A percentile compares a stretch with the other conserved stretches of the same genome.
These are phyloP conservation scores for Neodiprion pinetum DNA, from an alignment of 1,140 invertebrate genomes.

Conservation along the genomic window DNA sequence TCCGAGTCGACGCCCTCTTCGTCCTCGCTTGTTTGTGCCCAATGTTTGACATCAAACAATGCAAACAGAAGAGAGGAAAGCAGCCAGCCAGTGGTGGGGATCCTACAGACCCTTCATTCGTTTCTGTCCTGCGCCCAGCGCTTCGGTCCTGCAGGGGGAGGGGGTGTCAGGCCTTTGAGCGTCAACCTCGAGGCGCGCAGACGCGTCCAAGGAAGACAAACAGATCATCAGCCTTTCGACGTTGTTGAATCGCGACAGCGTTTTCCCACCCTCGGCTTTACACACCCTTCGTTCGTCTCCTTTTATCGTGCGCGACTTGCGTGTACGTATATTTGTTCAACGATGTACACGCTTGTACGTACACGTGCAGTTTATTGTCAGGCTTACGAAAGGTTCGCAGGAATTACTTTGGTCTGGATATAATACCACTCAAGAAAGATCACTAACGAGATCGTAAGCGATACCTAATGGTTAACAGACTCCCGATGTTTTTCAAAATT, in stretches of 20 bases:
- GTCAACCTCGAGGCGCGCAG: slow-evolving; percentile 43
- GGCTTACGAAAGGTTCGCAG: too few relatives aligned
- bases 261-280: slow-evolving; percentile 1
- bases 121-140: not conserved
- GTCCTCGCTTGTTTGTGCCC: slow-evolving; percentile 42
- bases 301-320: too few relatives aligned
- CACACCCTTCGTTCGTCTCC: not conserved
- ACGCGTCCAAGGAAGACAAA: slow-evolving; percentile 39
- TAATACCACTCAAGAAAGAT: too few relatives aligned
- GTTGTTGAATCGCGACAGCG: not conserved
- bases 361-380: too few relatives aligned
- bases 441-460: too few relatives aligned
- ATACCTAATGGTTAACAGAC: too few relatives aligned
- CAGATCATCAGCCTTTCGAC: slow-evolving; percentile 40
- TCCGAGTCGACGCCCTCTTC: not conserved
- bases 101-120: not conserved
- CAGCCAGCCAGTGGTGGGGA: not conserved
- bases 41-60: slow-evolving; percentile 59
- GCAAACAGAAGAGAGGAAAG: slow-evolving; percentile 36
- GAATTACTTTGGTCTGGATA: too few relatives aligned
- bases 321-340: too few relatives aligned
- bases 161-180: slow-evolving; percentile 30
- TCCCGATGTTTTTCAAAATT: too few relatives aligned
- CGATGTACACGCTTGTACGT: too few relatives aligned
- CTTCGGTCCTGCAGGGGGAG: not conserved